Percentiles rank a stretch among this genome's conserved stretches.
Evolutionary conservation across 2,888 invertebrate genomes (phyloP).

Genomic region (Liopterus haemorrhoidalis): DNA sequence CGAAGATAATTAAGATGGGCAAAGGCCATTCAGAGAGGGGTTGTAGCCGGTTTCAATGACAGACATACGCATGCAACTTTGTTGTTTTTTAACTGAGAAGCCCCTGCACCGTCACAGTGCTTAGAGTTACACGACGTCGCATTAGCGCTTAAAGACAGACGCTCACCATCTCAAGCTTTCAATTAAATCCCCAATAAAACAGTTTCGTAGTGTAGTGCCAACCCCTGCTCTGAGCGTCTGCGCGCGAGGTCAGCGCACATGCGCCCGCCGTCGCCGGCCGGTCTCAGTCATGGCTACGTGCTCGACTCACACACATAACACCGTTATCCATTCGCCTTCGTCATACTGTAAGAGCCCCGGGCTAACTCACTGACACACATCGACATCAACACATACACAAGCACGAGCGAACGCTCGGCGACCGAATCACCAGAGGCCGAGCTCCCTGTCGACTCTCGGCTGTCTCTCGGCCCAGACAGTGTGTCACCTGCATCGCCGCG

Average conservation of each 20-base stretch:
- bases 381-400: too few relatives aligned
- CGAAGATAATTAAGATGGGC: too few relatives aligned
- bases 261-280: slow-evolving; percentile 47
- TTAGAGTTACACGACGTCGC: too few relatives aligned
- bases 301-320: slow-evolving; percentile 53
- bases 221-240: slow-evolving; percentile 11
- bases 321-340: slow-evolving; percentile 38
- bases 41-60: too few relatives aligned
- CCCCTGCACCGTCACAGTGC: too few relatives aligned
- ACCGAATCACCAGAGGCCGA: background rate
- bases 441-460: background rate
- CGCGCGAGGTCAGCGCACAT: slow-evolving; percentile 51
- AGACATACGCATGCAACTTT: too few relatives aligned
- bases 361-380: too few relatives aligned
- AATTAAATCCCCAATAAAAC: slow-evolving; percentile 23
- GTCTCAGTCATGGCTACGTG: slow-evolving; percentile 52
- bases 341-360: too few relatives aligned
- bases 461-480: background rate
- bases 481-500: too few relatives aligned
- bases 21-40: too few relatives aligned
- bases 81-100: too few relatives aligned
- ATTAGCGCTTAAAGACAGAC: too few relatives aligned
- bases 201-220: slow-evolving; percentile 11
- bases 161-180: slow-evolving; percentile 21
- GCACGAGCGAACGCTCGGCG: slow-evolving; percentile 4